Conservation (phyloP, 2,888 invertebrate genomes). For the Drosophila flavopinicola region DNA sequence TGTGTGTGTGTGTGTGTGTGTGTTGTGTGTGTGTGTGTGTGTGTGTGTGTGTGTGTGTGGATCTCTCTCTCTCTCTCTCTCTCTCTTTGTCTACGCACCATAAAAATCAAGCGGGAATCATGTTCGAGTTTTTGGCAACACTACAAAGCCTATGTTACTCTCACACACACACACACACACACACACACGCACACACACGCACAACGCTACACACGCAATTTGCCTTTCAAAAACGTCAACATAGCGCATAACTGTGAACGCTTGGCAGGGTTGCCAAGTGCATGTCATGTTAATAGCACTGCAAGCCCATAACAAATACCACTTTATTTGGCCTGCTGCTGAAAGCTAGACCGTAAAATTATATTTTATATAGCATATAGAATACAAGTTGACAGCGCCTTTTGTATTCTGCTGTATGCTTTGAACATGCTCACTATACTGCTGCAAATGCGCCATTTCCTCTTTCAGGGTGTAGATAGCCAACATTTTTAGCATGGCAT, state of each 20-base stretch:
- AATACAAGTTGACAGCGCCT: not conserved
- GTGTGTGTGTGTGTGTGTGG: slow-evolving; percentile 2
- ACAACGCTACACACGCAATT: slow-evolving; percentile 5
- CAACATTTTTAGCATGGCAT: no score
- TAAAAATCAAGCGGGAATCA: slow-evolving; percentile 46
- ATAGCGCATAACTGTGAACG: slow-evolving; percentile 11
- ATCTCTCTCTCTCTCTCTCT: no score
- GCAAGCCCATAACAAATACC: slow-evolving; percentile 11
- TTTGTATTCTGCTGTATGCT: not conserved
- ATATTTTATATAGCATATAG: not conserved
- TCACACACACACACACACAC: slow-evolving; percentile 6
- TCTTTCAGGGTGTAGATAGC: no score
- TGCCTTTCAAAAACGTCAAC: slow-evolving; percentile 34
- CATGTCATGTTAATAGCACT: slow-evolving; percentile 23
- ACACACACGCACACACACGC: not conserved
- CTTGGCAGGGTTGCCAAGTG: slow-evolving; percentile 50
- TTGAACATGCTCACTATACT: no score
- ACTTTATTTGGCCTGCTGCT: not conserved
- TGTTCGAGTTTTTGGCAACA: slow-evolving; percentile 49
- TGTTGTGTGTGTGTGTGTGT: slow-evolving; percentile 27
- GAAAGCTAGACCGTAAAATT: not conserved
- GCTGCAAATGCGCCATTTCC: no score
- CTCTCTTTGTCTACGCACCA: no score
- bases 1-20: not conserved
- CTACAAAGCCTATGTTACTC: slow-evolving; percentile 30